These are phyloP conservation scores for Nemurella pictetii DNA, from an alignment of 2,888 invertebrate genomes.

Conservation along the genomic window DNA sequence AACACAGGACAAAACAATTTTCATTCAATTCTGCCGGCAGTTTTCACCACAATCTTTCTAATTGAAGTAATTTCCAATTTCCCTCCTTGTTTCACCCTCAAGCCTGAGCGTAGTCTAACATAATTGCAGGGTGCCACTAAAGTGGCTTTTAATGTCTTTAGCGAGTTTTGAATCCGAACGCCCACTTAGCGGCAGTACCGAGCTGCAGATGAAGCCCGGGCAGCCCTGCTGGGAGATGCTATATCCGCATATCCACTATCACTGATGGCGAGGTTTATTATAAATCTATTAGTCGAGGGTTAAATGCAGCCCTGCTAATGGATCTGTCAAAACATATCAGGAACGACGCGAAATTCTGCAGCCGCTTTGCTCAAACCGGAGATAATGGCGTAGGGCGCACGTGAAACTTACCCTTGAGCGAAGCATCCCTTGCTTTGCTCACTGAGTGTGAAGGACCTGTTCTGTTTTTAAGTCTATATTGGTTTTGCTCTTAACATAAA, in stretches of 20 bases:
- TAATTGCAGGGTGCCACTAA: neutral
- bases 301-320: slow-evolving; percentile 28
- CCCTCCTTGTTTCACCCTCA: neutral
- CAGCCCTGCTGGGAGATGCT: neutral
- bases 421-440: neutral
- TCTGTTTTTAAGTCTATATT: no score
- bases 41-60: neutral
- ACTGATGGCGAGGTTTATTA: slow-evolving; percentile 25
- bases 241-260: neutral
- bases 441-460: no score
- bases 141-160: neutral
- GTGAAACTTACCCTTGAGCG: neutral
- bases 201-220: neutral
- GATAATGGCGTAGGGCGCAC: neutral
- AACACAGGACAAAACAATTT: no score
- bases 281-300: slow-evolving; percentile 30
- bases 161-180: neutral
- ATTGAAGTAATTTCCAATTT: neutral
- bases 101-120: neutral
- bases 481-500: no score
- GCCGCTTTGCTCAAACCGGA: neutral
- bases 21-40: neutral
- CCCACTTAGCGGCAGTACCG: neutral
- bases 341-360: neutral
- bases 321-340: slow-evolving; percentile 31